A percentile compares a stretch with the other conserved stretches of the same genome.
Evolutionary conservation across 1,140 invertebrate species (phyloP).

Genomic region (Pogonus chalceus): DNA sequence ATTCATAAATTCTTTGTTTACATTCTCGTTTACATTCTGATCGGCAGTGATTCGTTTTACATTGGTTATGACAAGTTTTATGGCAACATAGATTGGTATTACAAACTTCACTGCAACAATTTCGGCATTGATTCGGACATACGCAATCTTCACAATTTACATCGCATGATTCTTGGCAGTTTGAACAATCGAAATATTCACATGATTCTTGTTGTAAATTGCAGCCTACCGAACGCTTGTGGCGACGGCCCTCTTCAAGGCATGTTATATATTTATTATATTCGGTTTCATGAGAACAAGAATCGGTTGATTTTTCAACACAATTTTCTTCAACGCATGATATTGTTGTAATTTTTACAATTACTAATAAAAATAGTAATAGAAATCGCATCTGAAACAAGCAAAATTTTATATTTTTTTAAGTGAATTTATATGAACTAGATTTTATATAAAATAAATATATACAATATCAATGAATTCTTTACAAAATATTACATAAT

Average conservation of each 20-base stretch:
- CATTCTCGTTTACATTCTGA: conserved; percentile 22
- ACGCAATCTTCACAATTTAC: conserved; percentile 15
- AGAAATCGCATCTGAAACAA: not conserved
- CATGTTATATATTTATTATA: not conserved
- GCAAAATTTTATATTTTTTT: not conserved
- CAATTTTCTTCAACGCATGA: not conserved
- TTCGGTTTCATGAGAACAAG: not conserved
- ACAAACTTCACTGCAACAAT: conserved; percentile 19
- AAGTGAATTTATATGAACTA: too few relatives aligned
- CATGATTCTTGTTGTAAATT: not conserved
- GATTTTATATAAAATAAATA: too few relatives aligned
- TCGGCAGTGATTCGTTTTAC: conserved; percentile 19
- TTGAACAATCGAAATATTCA: not conserved
- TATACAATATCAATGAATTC: too few relatives aligned
- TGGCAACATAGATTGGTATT: conserved; percentile 25
- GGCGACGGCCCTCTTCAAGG: not conserved
- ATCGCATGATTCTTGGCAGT: conserved; percentile 20
- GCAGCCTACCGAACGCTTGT: not conserved
- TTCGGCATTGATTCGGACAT: not conserved
- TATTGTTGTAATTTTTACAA: not conserved
- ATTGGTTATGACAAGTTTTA: conserved; percentile 24
- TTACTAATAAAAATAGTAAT: not conserved
- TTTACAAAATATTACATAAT: too few relatives aligned
- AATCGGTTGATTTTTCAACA: not conserved
- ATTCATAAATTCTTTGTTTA: conserved; percentile 4